phyloP scores from a whole-genome alignment of 2,113 vertebrate genomes.

The Nibea coibor region DNA sequence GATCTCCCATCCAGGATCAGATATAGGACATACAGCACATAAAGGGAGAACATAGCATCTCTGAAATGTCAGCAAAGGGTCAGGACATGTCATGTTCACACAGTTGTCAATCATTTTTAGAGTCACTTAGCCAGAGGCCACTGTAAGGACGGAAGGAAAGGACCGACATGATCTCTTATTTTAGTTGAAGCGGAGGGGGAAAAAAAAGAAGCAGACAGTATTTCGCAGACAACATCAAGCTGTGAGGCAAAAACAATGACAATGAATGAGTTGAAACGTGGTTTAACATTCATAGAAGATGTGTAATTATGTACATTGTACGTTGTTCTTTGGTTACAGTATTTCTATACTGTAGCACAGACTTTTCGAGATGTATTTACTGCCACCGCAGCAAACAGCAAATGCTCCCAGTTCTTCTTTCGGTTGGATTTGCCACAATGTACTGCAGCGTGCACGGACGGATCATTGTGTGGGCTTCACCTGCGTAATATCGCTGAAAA shows the following conservation, averaged over 20 bases:
- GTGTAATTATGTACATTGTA: too few relatives aligned
- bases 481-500: not conserved
- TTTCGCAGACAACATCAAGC: not conserved
- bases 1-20: not conserved
- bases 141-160: not conserved
- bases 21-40: not conserved
- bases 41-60: slow-evolving; percentile 4
- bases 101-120: slow-evolving; percentile 40
- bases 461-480: not conserved
- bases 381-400: not conserved
- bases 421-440: not conserved
- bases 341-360: not conserved
- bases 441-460: slow-evolving; percentile 1
- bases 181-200: not conserved
- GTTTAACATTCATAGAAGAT: not conserved
- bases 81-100: not conserved
- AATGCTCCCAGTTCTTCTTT: not conserved
- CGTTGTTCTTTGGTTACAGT: not conserved
- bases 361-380: not conserved
- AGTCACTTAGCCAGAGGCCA: slow-evolving; percentile 12
- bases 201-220: not conserved
- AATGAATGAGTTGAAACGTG: not conserved
- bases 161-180: not conserved
- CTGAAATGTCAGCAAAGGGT: slow-evolving; percentile 10
- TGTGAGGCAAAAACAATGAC: not conserved